Conservation (phyloP, 2,797 vertebrate species). For the Lacerta agilis region DNA sequence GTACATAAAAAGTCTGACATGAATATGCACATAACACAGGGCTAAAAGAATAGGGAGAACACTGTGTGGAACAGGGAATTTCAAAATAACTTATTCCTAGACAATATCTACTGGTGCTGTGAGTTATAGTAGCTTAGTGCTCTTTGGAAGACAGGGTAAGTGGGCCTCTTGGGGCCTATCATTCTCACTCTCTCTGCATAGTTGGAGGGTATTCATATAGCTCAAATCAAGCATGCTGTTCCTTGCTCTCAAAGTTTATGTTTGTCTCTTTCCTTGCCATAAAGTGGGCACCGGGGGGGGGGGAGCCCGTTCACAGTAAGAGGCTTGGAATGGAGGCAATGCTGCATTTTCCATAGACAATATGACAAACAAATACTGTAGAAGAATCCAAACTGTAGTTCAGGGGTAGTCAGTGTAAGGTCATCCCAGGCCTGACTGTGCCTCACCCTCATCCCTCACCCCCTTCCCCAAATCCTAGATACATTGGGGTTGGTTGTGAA, state of each 20-base stretch:
- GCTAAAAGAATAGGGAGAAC: background rate
- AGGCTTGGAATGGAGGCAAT: background rate
- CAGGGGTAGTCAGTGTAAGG: too few relatives aligned
- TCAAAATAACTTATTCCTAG: background rate
- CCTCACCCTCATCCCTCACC: background rate
- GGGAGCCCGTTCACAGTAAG: background rate
- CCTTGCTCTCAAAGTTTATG: background rate
- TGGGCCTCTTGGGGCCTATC: background rate
- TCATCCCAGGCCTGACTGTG: too few relatives aligned
- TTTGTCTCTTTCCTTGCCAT: background rate
- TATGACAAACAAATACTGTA: background rate
- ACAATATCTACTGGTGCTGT: background rate
- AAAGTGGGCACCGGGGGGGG: background rate
- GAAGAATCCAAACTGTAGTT: background rate
- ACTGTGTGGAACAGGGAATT: background rate
- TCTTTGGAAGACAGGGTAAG: constrained; percentile 1
- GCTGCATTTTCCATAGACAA: background rate
- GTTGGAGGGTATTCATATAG: background rate
- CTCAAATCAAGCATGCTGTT: constrained; percentile 8
- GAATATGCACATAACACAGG: background rate
- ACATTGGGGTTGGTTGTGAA: background rate
- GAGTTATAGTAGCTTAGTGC: constrained; percentile 1
- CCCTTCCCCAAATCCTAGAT: background rate
- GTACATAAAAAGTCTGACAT: background rate
- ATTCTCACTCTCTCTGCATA: background rate